phyloP scores from a whole-genome alignment of 2,888 invertebrate genomes.

The Criorhina ranunculi region DNA sequence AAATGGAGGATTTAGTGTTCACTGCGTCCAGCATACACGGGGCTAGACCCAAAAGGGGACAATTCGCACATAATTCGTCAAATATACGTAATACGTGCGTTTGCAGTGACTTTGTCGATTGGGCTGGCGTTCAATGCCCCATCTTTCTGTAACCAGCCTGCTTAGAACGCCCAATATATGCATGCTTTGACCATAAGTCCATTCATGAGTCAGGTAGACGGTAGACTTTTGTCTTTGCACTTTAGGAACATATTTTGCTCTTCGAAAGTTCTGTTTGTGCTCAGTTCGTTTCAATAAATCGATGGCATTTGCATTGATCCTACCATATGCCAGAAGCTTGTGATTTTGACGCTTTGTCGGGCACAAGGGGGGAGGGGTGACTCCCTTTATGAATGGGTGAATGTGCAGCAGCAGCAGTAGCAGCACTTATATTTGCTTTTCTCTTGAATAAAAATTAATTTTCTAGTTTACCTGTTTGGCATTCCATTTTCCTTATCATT shows the following conservation, averaged over 20 bases:
- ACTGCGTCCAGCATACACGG: too few species aligned
- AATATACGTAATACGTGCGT: too few species aligned
- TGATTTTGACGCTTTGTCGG: neutral
- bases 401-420: conserved; percentile 13
- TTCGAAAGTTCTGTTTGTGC: neutral
- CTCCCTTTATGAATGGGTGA: conserved; percentile 1
- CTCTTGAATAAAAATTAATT: conserved; percentile 47
- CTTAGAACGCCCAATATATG: too few species aligned
- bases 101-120: too few species aligned
- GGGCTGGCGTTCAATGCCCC: too few species aligned
- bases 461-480: conserved; percentile 44
- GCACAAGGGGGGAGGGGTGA: neutral
- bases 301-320: neutral
- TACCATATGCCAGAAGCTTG: neutral
- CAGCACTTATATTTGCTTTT: conserved; percentile 38
- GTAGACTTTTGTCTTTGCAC: too few species aligned
- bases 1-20: too few species aligned
- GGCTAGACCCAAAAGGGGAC: too few species aligned
- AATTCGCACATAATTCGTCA: too few species aligned
- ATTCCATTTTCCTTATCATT: conserved; percentile 57
- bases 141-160: too few species aligned
- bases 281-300: neutral
- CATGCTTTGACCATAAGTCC: too few species aligned
- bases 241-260: neutral
- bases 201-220: too few species aligned